A percentile compares a stretch with the other conserved stretches of the same genome.
These are phyloP conservation scores for Platanista minor DNA, from an alignment of 2,113 vertebrate genomes.

Conservation along the genomic window DNA sequence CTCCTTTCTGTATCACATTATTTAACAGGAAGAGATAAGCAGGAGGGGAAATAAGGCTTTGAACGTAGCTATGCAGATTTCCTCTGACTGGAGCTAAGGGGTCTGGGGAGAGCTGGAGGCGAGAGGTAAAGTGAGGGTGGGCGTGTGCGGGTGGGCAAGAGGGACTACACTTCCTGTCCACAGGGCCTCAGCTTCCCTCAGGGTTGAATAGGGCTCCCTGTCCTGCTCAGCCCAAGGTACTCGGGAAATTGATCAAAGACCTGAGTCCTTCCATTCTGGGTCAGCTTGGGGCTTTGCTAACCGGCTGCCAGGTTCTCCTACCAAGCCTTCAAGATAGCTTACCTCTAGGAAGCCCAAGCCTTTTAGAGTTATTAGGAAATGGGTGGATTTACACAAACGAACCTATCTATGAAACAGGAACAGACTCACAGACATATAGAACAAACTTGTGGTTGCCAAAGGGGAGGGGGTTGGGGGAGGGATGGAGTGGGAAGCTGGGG, in stretches of 20 bases:
- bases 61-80: constrained; percentile 49
- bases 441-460: neutral
- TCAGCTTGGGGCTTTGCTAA: neutral
- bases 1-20: constrained; percentile 5
- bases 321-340: neutral
- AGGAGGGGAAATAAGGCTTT: neutral
- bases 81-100: constrained; percentile 70
- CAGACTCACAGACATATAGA: neutral
- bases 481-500: neutral
- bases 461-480: neutral
- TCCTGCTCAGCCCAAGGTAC: neutral
- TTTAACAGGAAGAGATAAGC: constrained; percentile 31
- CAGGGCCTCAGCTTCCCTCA: neutral
- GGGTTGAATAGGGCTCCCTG: neutral
- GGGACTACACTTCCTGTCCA: neutral
- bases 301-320: neutral
- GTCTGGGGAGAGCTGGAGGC: neutral
- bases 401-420: neutral
- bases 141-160: accelerated
- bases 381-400: neutral
- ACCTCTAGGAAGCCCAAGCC: neutral
- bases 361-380: neutral
- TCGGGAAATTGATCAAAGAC: neutral
- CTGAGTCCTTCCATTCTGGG: neutral
- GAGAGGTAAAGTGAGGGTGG: neutral